Evolutionary conservation across 1,140 invertebrate species (phyloP).

Genomic region (Coelopa frigida): DNA sequence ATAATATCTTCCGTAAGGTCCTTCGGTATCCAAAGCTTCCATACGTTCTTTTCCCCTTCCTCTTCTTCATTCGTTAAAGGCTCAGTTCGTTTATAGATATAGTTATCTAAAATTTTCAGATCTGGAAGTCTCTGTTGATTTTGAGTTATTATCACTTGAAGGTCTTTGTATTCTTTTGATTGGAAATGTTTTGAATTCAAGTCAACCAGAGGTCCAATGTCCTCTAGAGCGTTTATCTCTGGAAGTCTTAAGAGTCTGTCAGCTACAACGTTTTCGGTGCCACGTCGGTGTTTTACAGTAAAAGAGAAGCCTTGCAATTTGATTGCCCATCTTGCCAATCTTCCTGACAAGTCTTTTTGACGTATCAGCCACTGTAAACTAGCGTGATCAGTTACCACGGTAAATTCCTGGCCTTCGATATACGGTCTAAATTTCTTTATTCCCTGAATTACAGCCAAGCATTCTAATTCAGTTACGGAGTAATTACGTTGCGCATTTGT

Average conservation of each 20-base stretch:
- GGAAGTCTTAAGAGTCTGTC: slow-evolving; percentile 2
- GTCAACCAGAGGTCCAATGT: no score
- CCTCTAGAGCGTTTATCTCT: no score
- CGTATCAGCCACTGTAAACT: slow-evolving; percentile 18
- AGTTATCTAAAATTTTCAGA: no score
- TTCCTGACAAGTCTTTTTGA: slow-evolving; percentile 19
- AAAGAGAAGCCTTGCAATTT: slow-evolving; percentile 22
- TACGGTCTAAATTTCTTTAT: slow-evolving; percentile 45
- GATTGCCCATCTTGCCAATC: slow-evolving; percentile 27
- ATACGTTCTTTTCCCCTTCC: no score
- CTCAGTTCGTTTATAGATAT: no score
- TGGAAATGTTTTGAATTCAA: no score
- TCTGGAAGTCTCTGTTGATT: no score
- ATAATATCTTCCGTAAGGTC: no score
- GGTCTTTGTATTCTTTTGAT: no score
- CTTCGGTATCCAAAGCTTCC: no score
- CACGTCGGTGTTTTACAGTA: slow-evolving; percentile 27
- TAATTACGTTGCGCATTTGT: slow-evolving; percentile 15
- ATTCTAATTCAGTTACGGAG: slow-evolving; percentile 41
- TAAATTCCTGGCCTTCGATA: slow-evolving; percentile 38
- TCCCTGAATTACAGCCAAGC: slow-evolving; percentile 41
- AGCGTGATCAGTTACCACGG: slow-evolving; percentile 31
- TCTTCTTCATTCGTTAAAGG: no score
- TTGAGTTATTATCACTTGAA: no score
- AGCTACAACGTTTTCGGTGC: slow-evolving; percentile 20